phyloP scores from a whole-genome alignment of 2,888 invertebrate species.

The Eupithecia inturbata region DNA sequence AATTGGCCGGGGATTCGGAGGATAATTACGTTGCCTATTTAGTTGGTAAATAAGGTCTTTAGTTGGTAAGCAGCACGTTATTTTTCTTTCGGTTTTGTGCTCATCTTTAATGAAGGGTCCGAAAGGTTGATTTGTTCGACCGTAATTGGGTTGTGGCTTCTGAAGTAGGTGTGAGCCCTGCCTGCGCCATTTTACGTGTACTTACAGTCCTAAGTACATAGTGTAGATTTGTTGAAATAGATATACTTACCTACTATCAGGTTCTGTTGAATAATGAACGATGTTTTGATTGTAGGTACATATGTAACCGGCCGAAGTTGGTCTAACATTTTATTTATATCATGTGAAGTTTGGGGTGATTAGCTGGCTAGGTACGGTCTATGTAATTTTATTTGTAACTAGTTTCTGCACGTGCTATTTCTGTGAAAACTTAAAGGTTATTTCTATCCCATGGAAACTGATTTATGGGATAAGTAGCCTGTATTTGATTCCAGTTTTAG shows the following conservation, averaged over 20 bases:
- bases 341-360: not conserved
- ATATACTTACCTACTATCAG: not conserved
- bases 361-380: too few relatives aligned
- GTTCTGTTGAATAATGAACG: not conserved
- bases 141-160: slow-evolving; percentile 30
- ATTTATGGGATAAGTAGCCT: too few relatives aligned
- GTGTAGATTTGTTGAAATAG: not conserved
- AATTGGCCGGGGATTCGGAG: slow-evolving; percentile 76
- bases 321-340: not conserved
- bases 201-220: slow-evolving; percentile 5
- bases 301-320: not conserved
- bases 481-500: too few relatives aligned
- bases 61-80: slow-evolving; percentile 61
- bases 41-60: slow-evolving; percentile 47
- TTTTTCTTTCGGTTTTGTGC: slow-evolving; percentile 59
- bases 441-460: too few relatives aligned
- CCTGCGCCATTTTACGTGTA: not conserved
- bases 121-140: slow-evolving; percentile 39
- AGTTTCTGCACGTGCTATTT: too few relatives aligned
- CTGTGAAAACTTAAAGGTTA: too few relatives aligned
- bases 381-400: too few relatives aligned
- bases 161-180: slow-evolving; percentile 15
- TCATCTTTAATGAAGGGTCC: slow-evolving; percentile 47
- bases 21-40: slow-evolving; percentile 80
- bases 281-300: not conserved